These are phyloP conservation scores for Coendou prehensilis DNA, from an alignment of 2,797 vertebrate genomes.

Conservation along the genomic window DNA sequence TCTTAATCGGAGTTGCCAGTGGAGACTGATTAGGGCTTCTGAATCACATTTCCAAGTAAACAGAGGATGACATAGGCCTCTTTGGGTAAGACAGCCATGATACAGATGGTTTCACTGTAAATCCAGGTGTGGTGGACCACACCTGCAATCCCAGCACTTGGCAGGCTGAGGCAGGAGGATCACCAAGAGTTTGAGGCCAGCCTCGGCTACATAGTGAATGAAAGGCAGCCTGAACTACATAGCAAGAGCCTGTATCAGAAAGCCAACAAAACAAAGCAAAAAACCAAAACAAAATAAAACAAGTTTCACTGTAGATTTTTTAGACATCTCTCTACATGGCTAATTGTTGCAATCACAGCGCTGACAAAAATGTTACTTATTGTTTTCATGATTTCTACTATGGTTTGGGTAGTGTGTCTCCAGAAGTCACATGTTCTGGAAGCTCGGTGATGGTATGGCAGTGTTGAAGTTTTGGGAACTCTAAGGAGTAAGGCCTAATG, in stretches of 20 bases:
- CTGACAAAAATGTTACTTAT: not conserved
- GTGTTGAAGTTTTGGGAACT: not conserved
- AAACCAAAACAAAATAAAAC: not conserved
- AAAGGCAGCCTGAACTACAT: not conserved
- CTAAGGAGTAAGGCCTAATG: not conserved
- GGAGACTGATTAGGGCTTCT: not conserved
- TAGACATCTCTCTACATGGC: not conserved
- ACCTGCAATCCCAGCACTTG: not conserved
- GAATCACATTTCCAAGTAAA: not conserved
- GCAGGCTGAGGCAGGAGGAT: not conserved
- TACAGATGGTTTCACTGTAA: not conserved
- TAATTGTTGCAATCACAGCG: not conserved
- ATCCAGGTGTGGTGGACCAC: not conserved
- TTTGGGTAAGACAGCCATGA: not conserved
- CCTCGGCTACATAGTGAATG: not conserved
- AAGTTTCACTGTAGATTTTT: not conserved
- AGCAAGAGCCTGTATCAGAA: not conserved
- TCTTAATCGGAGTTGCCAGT: not conserved
- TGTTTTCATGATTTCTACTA: not conserved
- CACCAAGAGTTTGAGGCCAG: not conserved
- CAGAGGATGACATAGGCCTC: not conserved
- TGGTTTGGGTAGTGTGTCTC: not conserved
- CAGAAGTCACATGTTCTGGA: not conserved
- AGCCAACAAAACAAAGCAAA: not conserved
- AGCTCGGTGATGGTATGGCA: not conserved